Percentiles rank a stretch among this genome's conserved stretches.
phyloP scores from a whole-genome alignment of 2,113 vertebrate species.

The Actenoides hombroni region DNA sequence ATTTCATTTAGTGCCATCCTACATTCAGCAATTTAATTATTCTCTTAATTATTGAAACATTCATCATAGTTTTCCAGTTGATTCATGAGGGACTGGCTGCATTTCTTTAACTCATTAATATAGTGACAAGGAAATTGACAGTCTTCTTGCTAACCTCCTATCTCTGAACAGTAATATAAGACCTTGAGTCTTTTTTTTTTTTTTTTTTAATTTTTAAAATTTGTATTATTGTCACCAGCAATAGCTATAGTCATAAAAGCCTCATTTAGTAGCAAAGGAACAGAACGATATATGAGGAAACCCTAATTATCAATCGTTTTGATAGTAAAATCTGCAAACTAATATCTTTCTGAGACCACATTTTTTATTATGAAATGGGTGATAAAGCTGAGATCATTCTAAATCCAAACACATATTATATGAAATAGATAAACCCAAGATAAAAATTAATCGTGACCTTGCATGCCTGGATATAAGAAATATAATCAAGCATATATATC shows the following conservation, averaged over 20 bases:
- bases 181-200: background rate
- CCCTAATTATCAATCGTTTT: constrained; percentile 57
- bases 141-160: constrained; percentile 16
- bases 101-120: constrained; percentile 64
- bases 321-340: constrained; percentile 53
- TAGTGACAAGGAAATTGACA: constrained; percentile 11
- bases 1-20: constrained; percentile 63
- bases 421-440: constrained; percentile 44
- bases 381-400: constrained; percentile 63
- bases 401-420: constrained; percentile 43
- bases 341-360: constrained; percentile 37
- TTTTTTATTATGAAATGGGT: constrained; percentile 59
- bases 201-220: background rate
- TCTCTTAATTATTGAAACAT: constrained; percentile 71
- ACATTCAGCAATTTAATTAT: constrained; percentile 67
- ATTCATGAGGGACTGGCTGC: constrained; percentile 60
- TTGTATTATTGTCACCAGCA: constrained; percentile 33
- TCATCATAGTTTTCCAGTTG: constrained; percentile 67
- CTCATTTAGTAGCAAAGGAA: constrained; percentile 2
- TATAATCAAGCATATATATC: constrained; percentile 27
- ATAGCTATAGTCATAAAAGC: constrained; percentile 47
- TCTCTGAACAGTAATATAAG: background rate
- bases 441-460: constrained; percentile 65
- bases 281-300: constrained; percentile 34
- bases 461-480: constrained; percentile 10